A percentile compares a stretch with the other conserved stretches of the same genome.
Conservation (phyloP, 2,113 vertebrate genomes). For the Strix uralensis region DNA sequence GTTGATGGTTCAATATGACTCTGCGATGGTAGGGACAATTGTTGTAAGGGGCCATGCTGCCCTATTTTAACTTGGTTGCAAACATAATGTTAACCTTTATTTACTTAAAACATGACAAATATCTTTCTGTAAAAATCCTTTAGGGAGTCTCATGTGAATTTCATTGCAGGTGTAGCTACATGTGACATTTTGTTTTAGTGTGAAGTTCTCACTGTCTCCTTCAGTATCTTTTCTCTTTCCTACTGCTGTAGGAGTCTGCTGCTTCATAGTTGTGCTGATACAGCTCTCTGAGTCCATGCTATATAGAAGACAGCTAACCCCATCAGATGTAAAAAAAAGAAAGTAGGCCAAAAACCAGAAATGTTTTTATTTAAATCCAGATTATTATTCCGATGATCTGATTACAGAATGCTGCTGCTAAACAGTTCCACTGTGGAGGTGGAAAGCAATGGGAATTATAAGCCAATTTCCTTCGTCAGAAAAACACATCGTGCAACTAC, state of each 20-base stretch:
- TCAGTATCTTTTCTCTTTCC: background rate
- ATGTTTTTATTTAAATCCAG: background rate
- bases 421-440: background rate
- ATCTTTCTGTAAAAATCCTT: background rate
- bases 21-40: rapidly evolving
- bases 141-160: background rate
- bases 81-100: background rate
- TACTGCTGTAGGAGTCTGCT: rapidly evolving
- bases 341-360: background rate
- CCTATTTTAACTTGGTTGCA: background rate
- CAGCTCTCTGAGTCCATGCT: background rate
- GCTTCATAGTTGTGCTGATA: background rate
- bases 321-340: background rate
- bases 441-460: background rate
- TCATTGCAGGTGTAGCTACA: background rate
- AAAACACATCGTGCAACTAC: background rate
- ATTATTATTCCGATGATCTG: background rate
- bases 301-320: background rate
- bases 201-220: background rate
- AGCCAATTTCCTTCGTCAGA: background rate
- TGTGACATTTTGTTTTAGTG: background rate
- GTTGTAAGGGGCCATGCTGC: background rate
- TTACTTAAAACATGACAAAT: background rate
- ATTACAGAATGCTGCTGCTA: background rate
- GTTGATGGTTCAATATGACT: background rate